Percentiles rank a stretch among this genome's conserved stretches.
phyloP scores from a whole-genome alignment of 2,888 invertebrate genomes.

The Apotomis capreana region DNA sequence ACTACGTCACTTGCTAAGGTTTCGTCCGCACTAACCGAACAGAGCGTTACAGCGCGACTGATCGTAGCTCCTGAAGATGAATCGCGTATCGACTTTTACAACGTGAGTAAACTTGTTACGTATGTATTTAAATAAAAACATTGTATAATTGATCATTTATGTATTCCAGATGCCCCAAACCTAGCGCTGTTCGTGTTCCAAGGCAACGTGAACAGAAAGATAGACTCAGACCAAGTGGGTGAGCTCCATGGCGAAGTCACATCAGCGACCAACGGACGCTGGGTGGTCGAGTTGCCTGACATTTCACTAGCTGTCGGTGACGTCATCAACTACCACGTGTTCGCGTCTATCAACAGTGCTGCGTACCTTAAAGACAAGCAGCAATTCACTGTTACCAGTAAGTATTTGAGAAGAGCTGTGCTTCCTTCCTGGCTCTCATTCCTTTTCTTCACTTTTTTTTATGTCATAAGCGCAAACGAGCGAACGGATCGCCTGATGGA shows the following conservation, averaged over 20 bases:
- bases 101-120: too few relatives aligned
- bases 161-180: slow-evolving; percentile 74
- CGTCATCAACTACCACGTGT: slow-evolving; percentile 84
- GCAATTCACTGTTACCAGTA: slow-evolving; percentile 71
- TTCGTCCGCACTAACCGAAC: too few relatives aligned
- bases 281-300: slow-evolving; percentile 78
- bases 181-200: slow-evolving; percentile 85
- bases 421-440: too few relatives aligned
- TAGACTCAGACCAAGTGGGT: slow-evolving; percentile 78
- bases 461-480: too few relatives aligned
- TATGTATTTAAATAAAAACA: too few relatives aligned
- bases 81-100: too few relatives aligned
- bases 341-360: slow-evolving; percentile 78
- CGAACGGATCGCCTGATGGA: too few relatives aligned
- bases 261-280: slow-evolving; percentile 70
- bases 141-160: not conserved
- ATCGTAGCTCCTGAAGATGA: too few relatives aligned
- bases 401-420: slow-evolving; percentile 35
- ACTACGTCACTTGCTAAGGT: too few relatives aligned
- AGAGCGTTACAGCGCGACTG: too few relatives aligned
- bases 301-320: slow-evolving; percentile 79
- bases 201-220: slow-evolving; percentile 83
- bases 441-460: too few relatives aligned
- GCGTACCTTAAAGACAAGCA: slow-evolving; percentile 73
- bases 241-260: slow-evolving; percentile 77